Base-by-base conservation (phyloP, 1,140 invertebrate genomes). In the Dendroctonus ponderosae region DNA sequence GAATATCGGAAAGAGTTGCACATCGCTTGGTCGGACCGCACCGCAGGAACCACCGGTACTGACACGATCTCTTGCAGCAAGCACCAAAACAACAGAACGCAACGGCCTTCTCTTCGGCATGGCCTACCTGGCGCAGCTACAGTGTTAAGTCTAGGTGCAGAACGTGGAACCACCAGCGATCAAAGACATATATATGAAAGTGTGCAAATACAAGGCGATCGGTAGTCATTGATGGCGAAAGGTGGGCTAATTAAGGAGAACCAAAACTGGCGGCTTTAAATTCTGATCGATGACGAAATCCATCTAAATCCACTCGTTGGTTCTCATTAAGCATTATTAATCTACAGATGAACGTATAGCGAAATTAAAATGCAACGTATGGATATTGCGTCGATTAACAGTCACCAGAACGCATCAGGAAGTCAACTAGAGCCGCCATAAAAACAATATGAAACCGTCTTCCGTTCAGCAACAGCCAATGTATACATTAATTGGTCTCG, bases 141-240 rank as follows among this genome's bases (percentile, higher is more conserved):
- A 64, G 62, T 64, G 48, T 56, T 54, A 64, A 62, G 38, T 62
- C 59, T 62, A 62, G 62, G 62, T 64, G 62, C 62, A 64, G 62
- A 64, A 56, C 49, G 48, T 60, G 44, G 58, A 60, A 60, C 58
- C 43, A 60, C 61, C 26, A 26, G 26, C 26, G 26, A 26, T 3
- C 26, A 26, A 50, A 62, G 53, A 62, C 49, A 62, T 54, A 64
- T 62, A 62, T 64, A 64, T 64, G 62, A 64, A 64, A 64, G 62
- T 64, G 52, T 51, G 41, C 52, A 26, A 52, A 54, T 64, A 64
- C 62, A 56, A 54, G 42, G 41, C 62, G 56, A 44, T 46, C 62
- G 50, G 62, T 42, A 62, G 48, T 62, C 59, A 62, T 62, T 62
- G 48, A 62, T 48, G 59, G 59, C 59, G 59, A 62, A 62, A 62